Base-by-base conservation (phyloP, 2,797 vertebrate species). In the Kryptopterus vitreolus region DNA sequence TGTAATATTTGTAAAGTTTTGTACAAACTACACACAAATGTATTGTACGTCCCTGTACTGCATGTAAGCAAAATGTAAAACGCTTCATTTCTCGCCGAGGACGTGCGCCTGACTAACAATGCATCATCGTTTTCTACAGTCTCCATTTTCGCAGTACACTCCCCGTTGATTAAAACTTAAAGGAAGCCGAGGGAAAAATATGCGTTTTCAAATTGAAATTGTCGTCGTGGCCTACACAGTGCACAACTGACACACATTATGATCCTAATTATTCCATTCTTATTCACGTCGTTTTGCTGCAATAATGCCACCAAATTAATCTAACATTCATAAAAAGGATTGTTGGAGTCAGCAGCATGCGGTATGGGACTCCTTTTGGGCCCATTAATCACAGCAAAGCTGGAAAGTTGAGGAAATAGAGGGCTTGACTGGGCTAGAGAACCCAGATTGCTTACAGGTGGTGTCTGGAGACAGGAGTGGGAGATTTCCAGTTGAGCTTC, bases 371-470 rank as follows among this genome's bases (percentile, higher is more conserved):
- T 85, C 80, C 81, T 85, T 59, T 62, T 85, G 83, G 81, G 55
- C 81, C 87, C 83, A 90, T 91, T 86, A 89, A 89, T 89, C 86
- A 87, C 77, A 78, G 70, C 77, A 24, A 68, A 71, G 80, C 53
- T 81, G 63, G 84, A 81, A 69, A 87, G 83, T 77, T 83, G 76
- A 83, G 83, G 86, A 90, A 90, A 92, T 89, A 87, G 88, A 68
- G 53, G 77, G 65, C 77, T 78, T n/a, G 66, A 59, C 63, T 59
- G 65, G 65, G 26, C 88, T 86, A 87, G 82, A 81, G 66, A 84
- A 81, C 65, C 83, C 86, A 88, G 90, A 94, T 93, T 93, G 91
- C 91, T 93, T 90, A 87, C 93, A 94, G 92, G 94, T 93, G 93
- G 84, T 79, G 86, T 83, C 86, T 81, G 84, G 86, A 85, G 65